A percentile compares a stretch with the other conserved stretches of the same genome.
Conservation (phyloP, 2,113 vertebrate genomes). For the Cavia porcellus region DNA sequence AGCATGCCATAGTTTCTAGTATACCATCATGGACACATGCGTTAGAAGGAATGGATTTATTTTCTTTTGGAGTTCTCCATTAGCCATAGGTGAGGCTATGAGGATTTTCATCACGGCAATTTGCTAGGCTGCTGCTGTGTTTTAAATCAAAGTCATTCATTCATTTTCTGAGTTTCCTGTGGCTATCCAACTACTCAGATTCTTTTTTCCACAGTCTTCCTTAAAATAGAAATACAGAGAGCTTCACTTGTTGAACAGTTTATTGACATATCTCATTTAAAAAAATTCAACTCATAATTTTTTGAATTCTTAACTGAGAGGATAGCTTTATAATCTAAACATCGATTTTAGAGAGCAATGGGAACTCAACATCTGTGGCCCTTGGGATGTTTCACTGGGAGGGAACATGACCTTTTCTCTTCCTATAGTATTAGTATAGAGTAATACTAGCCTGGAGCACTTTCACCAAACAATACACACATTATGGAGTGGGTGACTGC, state of each 20-base stretch:
- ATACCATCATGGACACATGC: not conserved
- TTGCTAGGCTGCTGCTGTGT: not conserved
- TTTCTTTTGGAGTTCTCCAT: not conserved
- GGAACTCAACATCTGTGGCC: not conserved
- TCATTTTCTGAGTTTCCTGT: not conserved
- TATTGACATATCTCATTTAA: not conserved
- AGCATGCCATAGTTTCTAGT: not conserved
- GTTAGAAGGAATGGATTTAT: not conserved
- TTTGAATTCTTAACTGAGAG: not conserved
- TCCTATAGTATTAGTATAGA: not conserved
- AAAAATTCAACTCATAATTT: not conserved
- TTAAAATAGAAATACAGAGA: not conserved
- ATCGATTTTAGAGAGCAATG: not conserved
- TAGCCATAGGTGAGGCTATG: not conserved
- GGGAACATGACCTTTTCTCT: not conserved
- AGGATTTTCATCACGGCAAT: not conserved
- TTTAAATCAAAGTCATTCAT: not conserved
- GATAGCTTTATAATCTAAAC: not conserved
- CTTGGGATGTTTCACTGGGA: not conserved
- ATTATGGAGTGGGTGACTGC: not conserved
- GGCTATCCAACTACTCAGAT: not conserved
- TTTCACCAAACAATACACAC: not conserved
- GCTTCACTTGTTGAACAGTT: not conserved
- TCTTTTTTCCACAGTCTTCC: not conserved
- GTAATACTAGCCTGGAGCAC: not conserved